Evolutionary conservation across 2,113 vertebrate genomes (phyloP).

Genomic region (Caloenas nicobarica): DNA sequence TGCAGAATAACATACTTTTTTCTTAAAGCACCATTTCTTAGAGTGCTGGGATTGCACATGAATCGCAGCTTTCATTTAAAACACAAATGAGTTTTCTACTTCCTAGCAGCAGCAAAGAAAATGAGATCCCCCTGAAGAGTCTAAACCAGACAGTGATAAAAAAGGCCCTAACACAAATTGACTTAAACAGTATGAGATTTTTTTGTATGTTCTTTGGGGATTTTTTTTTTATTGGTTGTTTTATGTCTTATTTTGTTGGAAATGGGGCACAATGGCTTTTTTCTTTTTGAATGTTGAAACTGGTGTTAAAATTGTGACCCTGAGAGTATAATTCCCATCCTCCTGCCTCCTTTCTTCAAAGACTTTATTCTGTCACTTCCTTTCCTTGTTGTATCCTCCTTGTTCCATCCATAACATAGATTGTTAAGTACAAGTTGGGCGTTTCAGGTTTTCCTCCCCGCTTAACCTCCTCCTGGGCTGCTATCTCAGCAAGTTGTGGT

Average conservation of each 20-base stretch:
- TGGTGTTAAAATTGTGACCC: background rate
- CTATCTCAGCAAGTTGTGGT: background rate
- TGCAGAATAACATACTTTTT: conserved; percentile 11
- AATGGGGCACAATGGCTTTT: fast-evolving
- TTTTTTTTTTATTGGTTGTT: background rate
- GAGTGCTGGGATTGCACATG: conserved; percentile 38
- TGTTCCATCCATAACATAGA: fast-evolving
- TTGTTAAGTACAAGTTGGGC: background rate
- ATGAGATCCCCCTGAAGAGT: conserved; percentile 26
- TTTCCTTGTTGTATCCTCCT: background rate
- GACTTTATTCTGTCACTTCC: background rate
- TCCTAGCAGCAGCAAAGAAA: conserved; percentile 37
- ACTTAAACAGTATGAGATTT: background rate
- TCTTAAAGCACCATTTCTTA: conserved; percentile 12
- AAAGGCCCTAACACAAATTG: background rate
- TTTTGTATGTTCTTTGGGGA: background rate
- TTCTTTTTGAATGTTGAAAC: background rate
- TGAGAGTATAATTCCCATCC: background rate
- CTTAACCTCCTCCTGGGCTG: background rate
- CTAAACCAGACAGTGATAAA: conserved; percentile 42
- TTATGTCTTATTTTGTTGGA: background rate
- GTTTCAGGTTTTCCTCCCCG: fast-evolving
- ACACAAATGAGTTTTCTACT: conserved; percentile 55
- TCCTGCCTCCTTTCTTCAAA: background rate
- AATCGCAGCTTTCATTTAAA: conserved; percentile 63